phyloP scores from a whole-genome alignment of 2,797 vertebrate species.

The Aotus griseimembra region DNA sequence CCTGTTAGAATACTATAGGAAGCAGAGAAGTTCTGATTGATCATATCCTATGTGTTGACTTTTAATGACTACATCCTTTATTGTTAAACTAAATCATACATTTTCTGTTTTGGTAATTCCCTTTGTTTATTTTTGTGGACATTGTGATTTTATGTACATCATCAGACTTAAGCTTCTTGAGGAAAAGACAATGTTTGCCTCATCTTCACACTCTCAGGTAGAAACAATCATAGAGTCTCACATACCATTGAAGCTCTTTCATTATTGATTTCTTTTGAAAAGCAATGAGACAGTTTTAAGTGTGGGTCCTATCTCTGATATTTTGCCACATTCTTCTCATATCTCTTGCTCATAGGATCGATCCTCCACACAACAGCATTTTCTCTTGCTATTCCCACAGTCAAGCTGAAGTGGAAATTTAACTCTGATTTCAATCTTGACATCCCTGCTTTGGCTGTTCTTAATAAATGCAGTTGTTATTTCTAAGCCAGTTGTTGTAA shows the following conservation, averaged over 20 bases:
- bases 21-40: not conserved
- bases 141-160: not conserved
- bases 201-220: not conserved
- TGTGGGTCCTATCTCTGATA: not conserved
- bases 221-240: not conserved
- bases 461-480: constrained; percentile 84
- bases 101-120: not conserved
- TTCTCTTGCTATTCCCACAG: constrained; percentile 74
- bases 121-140: not conserved
- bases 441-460: constrained; percentile 73
- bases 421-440: constrained; percentile 74
- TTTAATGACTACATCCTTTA: not conserved
- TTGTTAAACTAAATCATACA: not conserved
- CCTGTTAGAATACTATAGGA: not conserved
- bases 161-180: not conserved
- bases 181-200: not conserved
- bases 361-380: constrained; percentile 61
- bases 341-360: constrained; percentile 61
- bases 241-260: not conserved
- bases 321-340: constrained; percentile 53
- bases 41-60: not conserved
- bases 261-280: not conserved
- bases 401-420: constrained; percentile 73
- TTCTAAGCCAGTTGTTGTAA: constrained; percentile 84
- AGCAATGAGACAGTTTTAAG: not conserved